Evolutionary conservation across 2,113 vertebrate genomes (phyloP).

Genomic region (Tetraodon nigroviridis): DNA sequence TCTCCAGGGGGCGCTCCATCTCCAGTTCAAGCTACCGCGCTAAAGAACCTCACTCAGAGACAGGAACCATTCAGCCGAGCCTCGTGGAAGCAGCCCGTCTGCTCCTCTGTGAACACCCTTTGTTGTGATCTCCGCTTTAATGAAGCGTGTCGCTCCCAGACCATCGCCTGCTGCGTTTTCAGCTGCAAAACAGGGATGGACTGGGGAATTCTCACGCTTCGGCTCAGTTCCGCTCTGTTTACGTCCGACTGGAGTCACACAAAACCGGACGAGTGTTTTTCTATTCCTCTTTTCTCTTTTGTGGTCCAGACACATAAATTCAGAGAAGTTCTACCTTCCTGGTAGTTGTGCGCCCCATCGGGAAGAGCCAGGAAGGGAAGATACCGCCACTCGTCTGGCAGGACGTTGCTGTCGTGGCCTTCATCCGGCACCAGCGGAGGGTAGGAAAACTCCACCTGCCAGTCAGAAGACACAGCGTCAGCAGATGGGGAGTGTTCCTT

Average conservation of each 20-base stretch:
- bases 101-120: background rate
- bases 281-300: no score
- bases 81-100: background rate
- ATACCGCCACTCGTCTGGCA: conserved; percentile 96
- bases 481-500: no score
- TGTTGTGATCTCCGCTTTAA: conserved; percentile 6
- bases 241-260: background rate
- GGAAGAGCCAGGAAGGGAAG: conserved; percentile 93
- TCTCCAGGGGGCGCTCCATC: no score
- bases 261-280: no score
- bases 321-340: conserved; percentile 79
- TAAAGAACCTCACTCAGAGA: background rate
- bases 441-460: conserved; percentile 94
- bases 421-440: conserved; percentile 85
- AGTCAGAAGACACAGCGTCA: background rate
- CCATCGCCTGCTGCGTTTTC: background rate
- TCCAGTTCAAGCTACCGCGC: no score
- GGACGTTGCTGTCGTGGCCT: conserved; percentile 84
- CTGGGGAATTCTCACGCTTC: no score
- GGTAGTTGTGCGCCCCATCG: conserved; percentile 95
- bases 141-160: conserved; percentile 1
- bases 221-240: no score
- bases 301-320: no score
- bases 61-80: background rate
- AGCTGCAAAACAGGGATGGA: background rate